Evolutionary conservation across 2,113 vertebrate species (phyloP).

Genomic region (Aix galericulata): DNA sequence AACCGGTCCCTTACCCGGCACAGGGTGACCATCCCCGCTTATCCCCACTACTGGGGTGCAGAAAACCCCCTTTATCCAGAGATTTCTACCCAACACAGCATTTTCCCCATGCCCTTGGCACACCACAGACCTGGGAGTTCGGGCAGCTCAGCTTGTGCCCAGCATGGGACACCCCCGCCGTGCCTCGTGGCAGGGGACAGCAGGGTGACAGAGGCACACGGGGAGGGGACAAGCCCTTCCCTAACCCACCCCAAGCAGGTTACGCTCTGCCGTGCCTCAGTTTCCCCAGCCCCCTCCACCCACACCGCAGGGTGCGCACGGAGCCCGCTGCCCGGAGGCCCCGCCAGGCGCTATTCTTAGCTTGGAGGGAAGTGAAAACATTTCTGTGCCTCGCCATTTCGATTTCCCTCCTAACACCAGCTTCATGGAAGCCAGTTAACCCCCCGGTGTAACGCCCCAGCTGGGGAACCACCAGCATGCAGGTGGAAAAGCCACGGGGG

Average conservation of each 20-base stretch:
- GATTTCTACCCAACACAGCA: fast-evolving
- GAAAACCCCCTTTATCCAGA: neutral
- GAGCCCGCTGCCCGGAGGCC: neutral
- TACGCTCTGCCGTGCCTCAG: neutral
- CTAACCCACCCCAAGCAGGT: neutral
- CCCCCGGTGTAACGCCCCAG: neutral
- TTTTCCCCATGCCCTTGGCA: fast-evolving
- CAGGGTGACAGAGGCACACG: fast-evolving
- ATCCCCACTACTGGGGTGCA: neutral
- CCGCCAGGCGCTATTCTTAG: neutral
- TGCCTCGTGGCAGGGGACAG: neutral
- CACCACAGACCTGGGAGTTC: neutral
- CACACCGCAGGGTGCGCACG: neutral
- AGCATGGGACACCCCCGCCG: fast-evolving
- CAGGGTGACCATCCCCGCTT: neutral
- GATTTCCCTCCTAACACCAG: neutral
- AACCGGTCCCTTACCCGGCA: neutral
- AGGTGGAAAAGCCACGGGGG: neutral
- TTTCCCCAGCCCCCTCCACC: neutral
- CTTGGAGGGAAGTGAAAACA: conserved; percentile 52
- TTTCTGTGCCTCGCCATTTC: conserved; percentile 1
- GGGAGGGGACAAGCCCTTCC: neutral
- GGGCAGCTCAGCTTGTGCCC: fast-evolving
- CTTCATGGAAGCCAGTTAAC: neutral
- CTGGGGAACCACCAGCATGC: neutral